Percentiles rank a stretch among this genome's conserved stretches.
Conservation (phyloP, 2,888 invertebrate species). For the Theodoxus fluviatilis region DNA sequence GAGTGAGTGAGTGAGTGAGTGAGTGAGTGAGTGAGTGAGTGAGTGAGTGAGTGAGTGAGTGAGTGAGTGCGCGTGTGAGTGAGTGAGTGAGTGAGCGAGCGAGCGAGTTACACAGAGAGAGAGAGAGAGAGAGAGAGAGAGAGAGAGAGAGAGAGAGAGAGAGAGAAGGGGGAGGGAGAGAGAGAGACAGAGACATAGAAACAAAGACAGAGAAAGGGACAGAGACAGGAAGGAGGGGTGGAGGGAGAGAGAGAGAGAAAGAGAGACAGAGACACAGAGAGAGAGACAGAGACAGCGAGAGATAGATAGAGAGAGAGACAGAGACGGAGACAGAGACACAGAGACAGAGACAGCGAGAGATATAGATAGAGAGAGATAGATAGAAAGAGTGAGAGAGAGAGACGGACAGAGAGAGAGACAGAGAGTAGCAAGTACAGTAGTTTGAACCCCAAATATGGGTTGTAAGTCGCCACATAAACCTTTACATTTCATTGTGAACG, state of each 20-base stretch:
- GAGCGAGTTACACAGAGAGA: background rate
- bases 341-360: background rate
- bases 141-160: conserved; percentile 4
- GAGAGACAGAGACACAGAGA: background rate
- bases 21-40: background rate
- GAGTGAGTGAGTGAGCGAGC: background rate
- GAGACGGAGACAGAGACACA: background rate
- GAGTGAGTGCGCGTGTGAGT: background rate
- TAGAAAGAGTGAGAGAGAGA: background rate
- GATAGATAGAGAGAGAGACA: background rate
- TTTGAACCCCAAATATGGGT: too few relatives aligned
- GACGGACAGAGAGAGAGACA: background rate
- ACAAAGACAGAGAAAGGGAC: background rate
- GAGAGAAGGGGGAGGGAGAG: background rate
- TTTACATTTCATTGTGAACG: too few relatives aligned
- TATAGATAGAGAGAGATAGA: background rate
- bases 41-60: background rate
- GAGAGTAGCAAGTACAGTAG: background rate
- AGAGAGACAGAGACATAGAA: background rate
- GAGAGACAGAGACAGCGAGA: background rate
- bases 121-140: background rate
- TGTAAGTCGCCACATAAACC: too few relatives aligned
- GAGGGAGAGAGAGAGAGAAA: background rate
- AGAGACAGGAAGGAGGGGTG: background rate
- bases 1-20: background rate